A percentile compares a stretch with the other conserved stretches of the same genome.
Conservation (phyloP, 2,797 vertebrate genomes). For the Pangasius larnaudii region DNA sequence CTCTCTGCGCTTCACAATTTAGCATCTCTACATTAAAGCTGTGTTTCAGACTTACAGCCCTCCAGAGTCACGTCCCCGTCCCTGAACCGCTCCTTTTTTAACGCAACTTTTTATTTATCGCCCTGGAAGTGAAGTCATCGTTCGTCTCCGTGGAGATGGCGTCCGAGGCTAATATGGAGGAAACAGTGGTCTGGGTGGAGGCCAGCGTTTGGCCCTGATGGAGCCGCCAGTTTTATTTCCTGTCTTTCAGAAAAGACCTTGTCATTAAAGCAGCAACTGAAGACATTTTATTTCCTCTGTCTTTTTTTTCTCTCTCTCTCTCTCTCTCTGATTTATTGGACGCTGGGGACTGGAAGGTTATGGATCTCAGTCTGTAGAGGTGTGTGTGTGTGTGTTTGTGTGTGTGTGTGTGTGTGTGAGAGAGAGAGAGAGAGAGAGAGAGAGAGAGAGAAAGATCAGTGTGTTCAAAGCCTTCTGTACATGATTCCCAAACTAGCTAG, state of each 20-base stretch:
- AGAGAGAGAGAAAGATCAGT: background rate
- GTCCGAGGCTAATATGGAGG: conserved; percentile 14
- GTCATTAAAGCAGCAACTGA: conserved; percentile 17
- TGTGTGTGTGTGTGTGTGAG: background rate
- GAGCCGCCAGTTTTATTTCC: conserved; percentile 15
- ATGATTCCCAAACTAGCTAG: conserved; percentile 3
- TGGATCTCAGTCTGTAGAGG: conserved; percentile 21
- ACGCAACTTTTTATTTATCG: conserved; percentile 21
- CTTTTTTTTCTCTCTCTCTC: background rate
- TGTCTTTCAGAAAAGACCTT: conserved; percentile 31
- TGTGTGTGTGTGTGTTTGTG: background rate
- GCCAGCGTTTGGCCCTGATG: conserved; percentile 20
- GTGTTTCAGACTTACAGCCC: background rate
- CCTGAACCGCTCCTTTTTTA: background rate
- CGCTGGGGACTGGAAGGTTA: conserved; percentile 11
- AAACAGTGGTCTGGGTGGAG: conserved; percentile 15
- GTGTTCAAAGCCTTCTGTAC: background rate
- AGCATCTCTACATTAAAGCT: conserved; percentile 1
- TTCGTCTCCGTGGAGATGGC: conserved; percentile 4
- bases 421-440: background rate
- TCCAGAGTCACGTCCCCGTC: background rate
- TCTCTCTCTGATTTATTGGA: conserved; percentile 15
- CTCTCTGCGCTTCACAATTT: conserved; percentile 15
- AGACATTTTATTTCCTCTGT: conserved; percentile 27
- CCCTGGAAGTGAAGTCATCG: conserved; percentile 1